Evolutionary conservation across 37 sponge, comb jelly and placozoan genomes (phyloP).

Genomic region (Geodia barretti): DNA sequence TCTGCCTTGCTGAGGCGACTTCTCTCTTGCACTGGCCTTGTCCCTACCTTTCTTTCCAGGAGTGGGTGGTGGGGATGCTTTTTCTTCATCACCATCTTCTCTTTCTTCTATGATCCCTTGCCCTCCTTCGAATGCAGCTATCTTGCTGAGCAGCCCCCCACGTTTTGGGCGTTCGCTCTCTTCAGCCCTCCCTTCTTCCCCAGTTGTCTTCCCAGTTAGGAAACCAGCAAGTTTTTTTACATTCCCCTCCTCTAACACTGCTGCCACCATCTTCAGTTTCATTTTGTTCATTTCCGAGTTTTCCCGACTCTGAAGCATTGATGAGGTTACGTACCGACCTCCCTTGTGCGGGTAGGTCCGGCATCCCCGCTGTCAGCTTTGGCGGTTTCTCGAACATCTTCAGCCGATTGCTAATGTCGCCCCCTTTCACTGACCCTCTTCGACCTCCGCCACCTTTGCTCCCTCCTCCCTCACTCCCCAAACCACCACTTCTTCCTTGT

Average conservation of each 20-base stretch:
- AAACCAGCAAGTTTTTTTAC: neutral
- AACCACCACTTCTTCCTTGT: neutral
- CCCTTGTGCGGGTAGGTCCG: slow-evolving; percentile 8
- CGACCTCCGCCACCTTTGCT: neutral
- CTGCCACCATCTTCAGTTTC: neutral
- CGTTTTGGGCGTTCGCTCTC: neutral
- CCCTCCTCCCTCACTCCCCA: neutral
- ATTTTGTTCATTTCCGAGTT: neutral
- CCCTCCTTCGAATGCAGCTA: slow-evolving; percentile 46
- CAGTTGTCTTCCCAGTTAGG: neutral
- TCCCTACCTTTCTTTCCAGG: neutral
- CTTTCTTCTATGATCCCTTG: neutral
- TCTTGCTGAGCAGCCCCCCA: slow-evolving; percentile 3
- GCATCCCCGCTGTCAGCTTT: neutral
- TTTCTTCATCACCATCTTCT: neutral
- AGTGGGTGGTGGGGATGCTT: neutral
- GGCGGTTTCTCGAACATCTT: slow-evolving; percentile 37
- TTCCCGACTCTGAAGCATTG: neutral
- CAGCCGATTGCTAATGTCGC: slow-evolving; percentile 9
- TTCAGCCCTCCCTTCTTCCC: neutral
- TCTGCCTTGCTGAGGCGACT: neutral
- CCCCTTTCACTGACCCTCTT: neutral
- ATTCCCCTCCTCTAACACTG: too few species aligned
- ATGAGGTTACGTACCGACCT: slow-evolving; percentile 1
- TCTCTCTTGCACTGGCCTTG: neutral